Evolutionary conservation across 2,113 vertebrate genomes (phyloP).

Genomic region (Lepidothrix coronata): DNA sequence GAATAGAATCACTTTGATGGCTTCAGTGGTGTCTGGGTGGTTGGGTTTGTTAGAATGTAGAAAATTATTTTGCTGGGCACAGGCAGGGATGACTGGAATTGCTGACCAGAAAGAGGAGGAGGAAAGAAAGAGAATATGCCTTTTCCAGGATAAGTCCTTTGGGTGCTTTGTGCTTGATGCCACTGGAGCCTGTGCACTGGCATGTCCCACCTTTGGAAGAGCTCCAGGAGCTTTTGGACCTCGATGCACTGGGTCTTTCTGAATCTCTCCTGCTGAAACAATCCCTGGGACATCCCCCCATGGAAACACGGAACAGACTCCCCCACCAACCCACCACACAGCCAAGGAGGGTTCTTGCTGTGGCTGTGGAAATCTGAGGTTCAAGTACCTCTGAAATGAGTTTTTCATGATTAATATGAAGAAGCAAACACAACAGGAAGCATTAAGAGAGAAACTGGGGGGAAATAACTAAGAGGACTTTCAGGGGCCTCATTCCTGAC

Average conservation of each 20-base stretch:
- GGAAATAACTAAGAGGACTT: neutral
- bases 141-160: neutral
- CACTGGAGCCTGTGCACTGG: neutral
- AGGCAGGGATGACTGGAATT: neutral
- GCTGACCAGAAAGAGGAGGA: neutral
- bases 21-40: neutral
- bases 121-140: neutral
- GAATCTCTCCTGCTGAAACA: neutral
- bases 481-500: neutral
- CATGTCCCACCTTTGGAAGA: neutral
- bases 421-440: neutral
- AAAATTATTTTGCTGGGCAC: neutral
- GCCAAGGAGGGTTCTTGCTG: neutral
- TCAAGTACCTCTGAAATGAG: neutral
- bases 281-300: neutral
- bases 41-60: neutral
- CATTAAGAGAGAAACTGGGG: neutral
- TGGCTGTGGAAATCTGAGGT: neutral
- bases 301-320: neutral
- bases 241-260: accelerated
- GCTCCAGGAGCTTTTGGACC: neutral
- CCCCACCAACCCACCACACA: neutral
- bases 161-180: neutral
- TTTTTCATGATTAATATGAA: neutral
- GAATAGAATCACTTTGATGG: neutral